These are phyloP conservation scores for Nomia melanderi DNA, from an alignment of 1,140 invertebrate species.

Conservation along the genomic window DNA sequence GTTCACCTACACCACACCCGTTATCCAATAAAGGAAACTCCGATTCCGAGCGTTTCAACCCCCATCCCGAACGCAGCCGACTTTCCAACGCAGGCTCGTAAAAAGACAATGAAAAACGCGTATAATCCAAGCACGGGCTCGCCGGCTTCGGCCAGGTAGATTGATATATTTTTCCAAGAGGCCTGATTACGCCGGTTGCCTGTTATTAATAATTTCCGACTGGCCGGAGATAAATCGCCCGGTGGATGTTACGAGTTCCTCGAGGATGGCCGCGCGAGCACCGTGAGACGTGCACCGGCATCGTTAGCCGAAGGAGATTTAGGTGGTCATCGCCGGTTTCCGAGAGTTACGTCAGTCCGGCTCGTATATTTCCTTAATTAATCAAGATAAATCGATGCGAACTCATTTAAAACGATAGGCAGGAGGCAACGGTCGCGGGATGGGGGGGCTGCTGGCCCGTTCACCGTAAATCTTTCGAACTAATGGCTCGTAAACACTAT, in stretches of 20 bases:
- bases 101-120: no score
- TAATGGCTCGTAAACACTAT: conserved; percentile 53
- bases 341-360: not conserved
- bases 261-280: not conserved
- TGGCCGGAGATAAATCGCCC: not conserved
- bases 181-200: no score
- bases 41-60: no score
- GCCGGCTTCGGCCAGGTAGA: no score
- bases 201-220: no score
- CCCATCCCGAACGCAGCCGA: no score
- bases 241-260: not conserved
- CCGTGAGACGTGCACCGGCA: no score
- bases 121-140: no score
- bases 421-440: not conserved
- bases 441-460: not conserved
- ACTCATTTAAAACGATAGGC: conserved; percentile 26
- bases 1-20: no score
- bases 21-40: no score
- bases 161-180: no score
- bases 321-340: conserved; percentile 24
- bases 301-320: conserved; percentile 6
- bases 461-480: conserved; percentile 56
- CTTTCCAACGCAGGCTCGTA: no score
- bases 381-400: conserved; percentile 38
- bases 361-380: conserved; percentile 42